Base-by-base conservation (phyloP, 2,888 invertebrate genomes). In the Seira musarum region DNA sequence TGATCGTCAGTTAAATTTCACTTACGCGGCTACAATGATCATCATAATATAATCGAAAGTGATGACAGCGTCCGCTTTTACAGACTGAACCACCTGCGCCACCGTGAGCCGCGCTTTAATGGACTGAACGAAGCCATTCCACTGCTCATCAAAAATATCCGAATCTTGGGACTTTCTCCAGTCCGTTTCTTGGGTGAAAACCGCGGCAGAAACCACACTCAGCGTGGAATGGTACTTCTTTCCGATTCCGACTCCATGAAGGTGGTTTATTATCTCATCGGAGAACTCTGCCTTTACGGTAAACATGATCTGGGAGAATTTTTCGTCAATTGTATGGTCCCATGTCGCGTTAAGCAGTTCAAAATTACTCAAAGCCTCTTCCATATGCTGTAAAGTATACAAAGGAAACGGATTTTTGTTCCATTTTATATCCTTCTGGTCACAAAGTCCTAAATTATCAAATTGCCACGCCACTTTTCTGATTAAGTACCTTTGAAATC, bases 1-100 rank as follows among this genome's bases (percentile, higher is more conserved):
- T 30, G 2, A 30, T 30, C 8, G 6, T 60, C 60, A 57, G 13
- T 60, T 60, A 60, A 49, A 80, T 78, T 49, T 60, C 30, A 65
- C 90, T 92, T 90, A 93, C 90, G 93, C 93, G 1, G 94, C 94
- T 0, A 94, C 92, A 3, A 94, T 88, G 3, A 94, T 89, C 21
- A 94, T 90, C 87, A 93, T 91, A 70, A 94, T 88, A 89, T 93
- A 95, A 89, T 95, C 94, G 88, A 95, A 95, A 0, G 94, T 94
- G 24, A 95, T 90, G 0, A 91, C 88, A 1, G 94, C 94, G 87
- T 93, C 92, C n/a, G 90, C 89, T 84, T 91, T 91, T 0, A 94
- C 93, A 81, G 91, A 91, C 85, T 93, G 92, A 0, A 94, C 92
- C 0, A 94, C 93, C 89, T 93, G 93, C 0, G 93, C 93, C 0